Evolutionary conservation across 2,113 vertebrate genomes (phyloP), one percentile per base, ranked within the genome.

Genomic region (Pogona vitticeps): DNA sequence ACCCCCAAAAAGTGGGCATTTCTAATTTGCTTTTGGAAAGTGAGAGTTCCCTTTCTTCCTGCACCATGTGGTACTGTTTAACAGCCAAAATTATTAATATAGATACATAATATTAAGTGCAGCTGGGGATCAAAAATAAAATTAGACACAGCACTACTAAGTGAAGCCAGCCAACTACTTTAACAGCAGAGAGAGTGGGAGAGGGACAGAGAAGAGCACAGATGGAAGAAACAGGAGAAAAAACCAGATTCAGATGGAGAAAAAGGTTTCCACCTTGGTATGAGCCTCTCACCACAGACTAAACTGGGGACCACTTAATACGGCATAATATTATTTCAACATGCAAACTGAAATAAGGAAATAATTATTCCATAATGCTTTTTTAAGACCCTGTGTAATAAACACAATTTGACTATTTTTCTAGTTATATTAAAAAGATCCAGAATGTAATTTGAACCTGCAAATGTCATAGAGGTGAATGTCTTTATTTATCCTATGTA

Each of bases 1-100:
- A 26, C 23, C 13, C 46, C 46, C 46, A 52, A 52, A 12, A 84
- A 38, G 10, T 40, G 46, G 40, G 28, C 36, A 76, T 38, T 84
- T 46, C 42, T 28, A 72, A 21, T 61, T 40, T 42, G 87, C 86
- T 68, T 79, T 91, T 91, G 91, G 40, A 91, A 88, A 70, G n/a
- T 0, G 0, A 0, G 87, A 78, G 68, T 36, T 86, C 38, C 59
- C 1, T 3, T 58, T 79, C 88, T 91, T 80, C 73, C 58, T 56
- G 70, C 59, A 31, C 5, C 31, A 63, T 23, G 10, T 46, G 72
- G 1, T 4, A 5, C 0, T 40, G 56, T 87, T 90, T 78, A 83
- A 85, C 70, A 20, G 58, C 75, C 84, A 78, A 56, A 5, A 71
- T 6, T 83, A 61, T 56, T 92, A 90, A 88, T 33, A 78, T 26